Conservation (phyloP, 2,113 vertebrate species). For the Sardina pilchardus region DNA sequence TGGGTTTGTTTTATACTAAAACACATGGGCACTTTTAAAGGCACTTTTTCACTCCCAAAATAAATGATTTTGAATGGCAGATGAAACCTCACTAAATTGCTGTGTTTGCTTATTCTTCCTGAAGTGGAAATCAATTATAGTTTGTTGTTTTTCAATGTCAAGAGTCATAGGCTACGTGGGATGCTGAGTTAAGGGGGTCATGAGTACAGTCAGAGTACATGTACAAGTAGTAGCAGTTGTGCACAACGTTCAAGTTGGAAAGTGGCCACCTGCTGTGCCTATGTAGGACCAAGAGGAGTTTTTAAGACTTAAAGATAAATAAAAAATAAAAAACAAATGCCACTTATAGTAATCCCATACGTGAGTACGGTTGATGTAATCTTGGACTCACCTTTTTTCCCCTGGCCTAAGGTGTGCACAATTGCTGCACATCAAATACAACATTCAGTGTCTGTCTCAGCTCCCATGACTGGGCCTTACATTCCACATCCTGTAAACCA, state of each 20-base stretch:
- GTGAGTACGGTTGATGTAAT: not conserved
- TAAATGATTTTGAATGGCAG: not conserved
- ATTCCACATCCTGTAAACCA: conserved; percentile 74
- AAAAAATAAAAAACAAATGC: too few relatives aligned
- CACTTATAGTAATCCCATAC: not conserved
- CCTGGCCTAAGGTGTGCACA: conserved; percentile 78
- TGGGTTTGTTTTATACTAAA: conserved; percentile 44
- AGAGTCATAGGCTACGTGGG: not conserved
- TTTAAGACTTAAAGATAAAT: too few relatives aligned
- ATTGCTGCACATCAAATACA: conserved; percentile 92
- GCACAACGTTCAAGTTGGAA: not conserved
- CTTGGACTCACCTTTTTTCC: conserved; percentile 81
- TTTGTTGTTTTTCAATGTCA: not conserved
- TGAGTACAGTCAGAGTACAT: not conserved
- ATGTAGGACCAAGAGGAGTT: not conserved
- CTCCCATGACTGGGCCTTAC: conserved; percentile 85
- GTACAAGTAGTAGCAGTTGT: too few relatives aligned
- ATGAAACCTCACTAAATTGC: not conserved
- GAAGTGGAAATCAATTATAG: not conserved
- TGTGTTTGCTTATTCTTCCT: not conserved
- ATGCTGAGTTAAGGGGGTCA: not conserved
- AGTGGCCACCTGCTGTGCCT: not conserved
- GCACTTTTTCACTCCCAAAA: not conserved
- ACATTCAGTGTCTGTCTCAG: conserved; percentile 91
- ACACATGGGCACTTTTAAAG: not conserved